Conservation (phyloP, 2,888 invertebrate species). For the Carabus problematicus region DNA sequence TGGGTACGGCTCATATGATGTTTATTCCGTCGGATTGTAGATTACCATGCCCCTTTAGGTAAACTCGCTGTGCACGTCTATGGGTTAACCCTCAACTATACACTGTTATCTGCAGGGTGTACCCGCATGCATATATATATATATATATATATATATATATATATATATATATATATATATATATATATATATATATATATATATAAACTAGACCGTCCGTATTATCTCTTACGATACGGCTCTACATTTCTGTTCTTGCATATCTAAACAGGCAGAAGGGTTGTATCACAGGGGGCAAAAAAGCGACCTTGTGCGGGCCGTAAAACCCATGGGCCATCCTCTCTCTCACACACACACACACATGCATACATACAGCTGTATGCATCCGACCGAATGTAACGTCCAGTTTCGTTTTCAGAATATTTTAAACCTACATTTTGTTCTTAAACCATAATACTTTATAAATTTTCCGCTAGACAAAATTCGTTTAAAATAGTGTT, state of each 20-base stretch:
- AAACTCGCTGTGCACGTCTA: slow-evolving; percentile 6
- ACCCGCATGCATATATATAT: background rate
- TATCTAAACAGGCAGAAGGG: slow-evolving; percentile 28
- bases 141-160: slow-evolving; percentile 32
- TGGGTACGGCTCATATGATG: no score
- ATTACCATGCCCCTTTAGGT: no score
- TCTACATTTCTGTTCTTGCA: slow-evolving; percentile 25
- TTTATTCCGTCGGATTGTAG: no score
- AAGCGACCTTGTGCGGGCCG: slow-evolving; percentile 10
- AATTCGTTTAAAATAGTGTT: no score
- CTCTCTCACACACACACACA: no score
- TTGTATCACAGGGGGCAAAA: slow-evolving; percentile 26
- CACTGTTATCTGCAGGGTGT: no score
- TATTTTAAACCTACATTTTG: background rate
- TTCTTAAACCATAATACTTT: no score
- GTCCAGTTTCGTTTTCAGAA: slow-evolving; percentile 4
- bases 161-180: slow-evolving; percentile 33
- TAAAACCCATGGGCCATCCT: slow-evolving; percentile 2
- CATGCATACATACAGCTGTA: no score
- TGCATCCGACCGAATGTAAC: slow-evolving; percentile 21
- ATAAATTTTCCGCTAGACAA: no score
- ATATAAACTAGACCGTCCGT: background rate
- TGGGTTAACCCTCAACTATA: background rate
- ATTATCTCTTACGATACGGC: background rate
- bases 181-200: slow-evolving; percentile 27